Evolutionary conservation across 2,888 invertebrate genomes (phyloP), one percentile per base, ranked within the genome.

Genomic region (Zaprionus bogoriensis): DNA sequence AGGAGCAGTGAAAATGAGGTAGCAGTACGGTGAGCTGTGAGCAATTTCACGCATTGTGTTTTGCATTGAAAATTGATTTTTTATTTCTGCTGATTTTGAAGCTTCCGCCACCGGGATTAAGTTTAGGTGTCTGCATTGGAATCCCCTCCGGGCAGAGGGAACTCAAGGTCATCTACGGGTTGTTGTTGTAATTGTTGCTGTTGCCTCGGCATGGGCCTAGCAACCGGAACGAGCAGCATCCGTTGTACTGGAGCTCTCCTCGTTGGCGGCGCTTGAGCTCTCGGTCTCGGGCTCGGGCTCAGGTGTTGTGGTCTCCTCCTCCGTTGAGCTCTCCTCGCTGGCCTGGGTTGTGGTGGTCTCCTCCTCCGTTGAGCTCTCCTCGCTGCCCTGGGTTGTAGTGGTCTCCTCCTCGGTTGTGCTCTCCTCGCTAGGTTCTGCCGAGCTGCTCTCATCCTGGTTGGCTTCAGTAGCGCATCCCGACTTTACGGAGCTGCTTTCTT

Each of bases 1-100:
- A 64, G 17, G 14, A 17, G 17, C 17, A 36, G 32, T 53, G 59
- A 28, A 60, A 66, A 64, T 60, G 66, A 46, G n/a, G n/a, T n/a
- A n/a, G n/a, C n/a, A n/a, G n/a, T n/a, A n/a, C n/a, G n/a, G n/a
- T n/a, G n/a, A n/a, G n/a, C n/a, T n/a, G n/a, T n/a, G n/a, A n/a
- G 28, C 9, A 36, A 36, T 36, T 36, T 36, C 32, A 54, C 55
- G 44, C 27, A 25, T 27, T 44, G 41, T 51, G 20, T 47, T 62
- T 55, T 72, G 52, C 53, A 54, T 48, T 60, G 36, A 48, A 45
- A 48, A 12, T 27, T 5, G 0, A 10, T 17, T 30, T 39, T 23
- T 23, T 45, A 27, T 36, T 22, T 58, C 12, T 62, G 59, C 48
- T 67, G 41, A 17, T 32, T 32, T 32, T 14, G 45, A 55, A 27